These are phyloP conservation scores for Cherax destructor DNA, from an alignment of 1,140 invertebrate species.

Conservation along the genomic window DNA sequence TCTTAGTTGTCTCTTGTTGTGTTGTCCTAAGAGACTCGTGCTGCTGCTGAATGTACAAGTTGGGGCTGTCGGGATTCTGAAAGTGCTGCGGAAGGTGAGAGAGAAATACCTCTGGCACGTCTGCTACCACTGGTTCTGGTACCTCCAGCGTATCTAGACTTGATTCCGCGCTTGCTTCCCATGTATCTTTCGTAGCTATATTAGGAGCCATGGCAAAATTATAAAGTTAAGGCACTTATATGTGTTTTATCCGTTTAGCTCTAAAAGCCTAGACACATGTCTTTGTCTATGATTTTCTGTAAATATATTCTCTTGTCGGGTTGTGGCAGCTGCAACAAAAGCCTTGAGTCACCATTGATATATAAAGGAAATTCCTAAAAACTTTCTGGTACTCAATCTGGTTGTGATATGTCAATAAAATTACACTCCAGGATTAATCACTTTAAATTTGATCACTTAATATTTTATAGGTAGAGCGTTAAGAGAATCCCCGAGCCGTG, in stretches of 20 bases:
- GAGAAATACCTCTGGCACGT: constrained; percentile 39
- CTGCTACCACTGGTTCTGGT: too few relatives aligned
- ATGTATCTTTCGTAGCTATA: neutral
- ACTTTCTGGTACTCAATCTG: neutral
- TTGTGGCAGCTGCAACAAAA: neutral
- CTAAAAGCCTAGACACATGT: neutral
- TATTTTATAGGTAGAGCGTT: neutral
- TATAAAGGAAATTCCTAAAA: neutral
- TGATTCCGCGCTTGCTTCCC: constrained; percentile 23
- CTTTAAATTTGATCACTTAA: neutral
- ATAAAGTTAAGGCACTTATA: neutral
- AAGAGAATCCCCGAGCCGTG: neutral
- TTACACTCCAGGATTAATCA: neutral
- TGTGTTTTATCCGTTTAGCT: neutral
- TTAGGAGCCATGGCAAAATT: constrained; percentile 14
- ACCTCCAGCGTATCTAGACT: neutral
- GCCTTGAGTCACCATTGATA: neutral
- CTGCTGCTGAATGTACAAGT: constrained; percentile 45
- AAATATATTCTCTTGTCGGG: neutral
- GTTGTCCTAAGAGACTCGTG: neutral
- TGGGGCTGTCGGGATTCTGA: constrained; percentile 49
- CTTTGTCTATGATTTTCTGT: neutral
- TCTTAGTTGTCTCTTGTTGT: neutral
- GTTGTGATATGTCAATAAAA: neutral
- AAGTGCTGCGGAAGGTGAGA: constrained; percentile 49